phyloP scores from a whole-genome alignment of 1,140 invertebrate genomes.

The Bombus sylvicola region DNA sequence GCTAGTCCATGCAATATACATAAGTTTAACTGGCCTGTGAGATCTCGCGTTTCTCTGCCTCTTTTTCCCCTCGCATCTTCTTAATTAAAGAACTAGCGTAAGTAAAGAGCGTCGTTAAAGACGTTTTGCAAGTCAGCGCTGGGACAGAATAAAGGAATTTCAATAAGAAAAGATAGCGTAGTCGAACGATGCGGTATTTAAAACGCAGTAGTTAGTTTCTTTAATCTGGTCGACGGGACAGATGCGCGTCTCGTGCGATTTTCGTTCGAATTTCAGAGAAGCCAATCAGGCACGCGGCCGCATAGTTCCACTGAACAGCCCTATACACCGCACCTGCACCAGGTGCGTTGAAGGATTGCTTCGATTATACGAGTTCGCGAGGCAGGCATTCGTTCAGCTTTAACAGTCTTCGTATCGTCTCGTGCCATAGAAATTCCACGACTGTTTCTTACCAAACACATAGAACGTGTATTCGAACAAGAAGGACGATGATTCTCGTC shows the following conservation, averaged over 20 bases:
- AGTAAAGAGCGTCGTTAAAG: neutral
- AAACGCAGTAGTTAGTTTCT: neutral
- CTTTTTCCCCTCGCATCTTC: too few relatives aligned
- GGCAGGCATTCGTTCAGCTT: neutral
- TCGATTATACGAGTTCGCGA: slow-evolving; percentile 16
- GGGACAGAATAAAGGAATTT: neutral
- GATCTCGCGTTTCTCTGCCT: too few relatives aligned
- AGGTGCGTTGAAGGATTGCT: slow-evolving; percentile 41
- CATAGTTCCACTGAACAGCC: slow-evolving; percentile 8
- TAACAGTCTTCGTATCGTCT: slow-evolving; percentile 11
- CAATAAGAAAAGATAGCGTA: neutral
- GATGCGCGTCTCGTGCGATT: slow-evolving; percentile 31
- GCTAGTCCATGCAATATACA: too few relatives aligned
- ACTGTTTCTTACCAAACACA: neutral
- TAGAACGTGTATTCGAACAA: neutral
- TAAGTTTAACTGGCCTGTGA: too few relatives aligned
- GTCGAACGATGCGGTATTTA: neutral
- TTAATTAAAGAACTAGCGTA: too few relatives aligned
- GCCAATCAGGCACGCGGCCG: slow-evolving; percentile 22
- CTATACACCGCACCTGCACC: slow-evolving; percentile 44
- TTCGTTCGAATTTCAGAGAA: slow-evolving; percentile 52
- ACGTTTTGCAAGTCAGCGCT: neutral
- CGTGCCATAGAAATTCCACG: slow-evolving; percentile 36
- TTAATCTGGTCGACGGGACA: neutral
- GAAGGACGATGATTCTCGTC: neutral